phyloP scores from a whole-genome alignment of 1,140 invertebrate genomes.

The Pteromalus puparum region DNA sequence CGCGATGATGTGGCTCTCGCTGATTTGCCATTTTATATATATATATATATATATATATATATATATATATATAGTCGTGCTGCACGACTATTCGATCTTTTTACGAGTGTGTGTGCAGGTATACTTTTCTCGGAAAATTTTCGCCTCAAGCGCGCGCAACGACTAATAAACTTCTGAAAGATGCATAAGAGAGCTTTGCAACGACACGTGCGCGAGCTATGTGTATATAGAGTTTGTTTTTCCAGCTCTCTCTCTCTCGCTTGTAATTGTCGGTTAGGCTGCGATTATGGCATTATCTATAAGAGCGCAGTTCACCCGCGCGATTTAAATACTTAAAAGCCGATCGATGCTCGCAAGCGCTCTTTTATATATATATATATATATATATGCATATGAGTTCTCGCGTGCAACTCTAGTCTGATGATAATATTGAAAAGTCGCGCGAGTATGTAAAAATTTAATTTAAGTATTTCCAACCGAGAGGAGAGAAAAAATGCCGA shows the following conservation, averaged over 20 bases:
- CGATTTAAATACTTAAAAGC: slow-evolving; percentile 15
- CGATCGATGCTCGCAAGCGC: slow-evolving; percentile 1
- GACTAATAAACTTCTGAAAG: no score
- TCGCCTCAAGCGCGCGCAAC: no score
- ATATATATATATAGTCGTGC: no score
- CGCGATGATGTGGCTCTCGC: neutral
- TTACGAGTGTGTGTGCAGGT: no score
- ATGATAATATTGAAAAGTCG: neutral
- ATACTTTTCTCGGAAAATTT: no score
- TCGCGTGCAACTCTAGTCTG: neutral
- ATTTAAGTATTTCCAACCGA: neutral
- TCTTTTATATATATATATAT: neutral
- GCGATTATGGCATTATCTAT: slow-evolving; percentile 17
- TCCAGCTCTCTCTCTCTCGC: neutral
- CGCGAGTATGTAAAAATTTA: neutral
- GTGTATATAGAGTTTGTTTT: slow-evolving; percentile 15
- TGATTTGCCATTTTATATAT: neutral
- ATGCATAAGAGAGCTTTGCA: neutral
- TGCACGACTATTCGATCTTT: no score
- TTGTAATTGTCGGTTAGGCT: neutral
- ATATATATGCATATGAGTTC: neutral
- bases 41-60: no score
- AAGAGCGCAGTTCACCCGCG: slow-evolving; percentile 11
- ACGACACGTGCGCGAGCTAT: neutral
- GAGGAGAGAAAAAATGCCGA: neutral